A percentile compares a stretch with the other conserved stretches of the same genome.
These are phyloP conservation scores for Caranx ignobilis DNA, from an alignment of 2,113 vertebrate species.

Conservation along the genomic window DNA sequence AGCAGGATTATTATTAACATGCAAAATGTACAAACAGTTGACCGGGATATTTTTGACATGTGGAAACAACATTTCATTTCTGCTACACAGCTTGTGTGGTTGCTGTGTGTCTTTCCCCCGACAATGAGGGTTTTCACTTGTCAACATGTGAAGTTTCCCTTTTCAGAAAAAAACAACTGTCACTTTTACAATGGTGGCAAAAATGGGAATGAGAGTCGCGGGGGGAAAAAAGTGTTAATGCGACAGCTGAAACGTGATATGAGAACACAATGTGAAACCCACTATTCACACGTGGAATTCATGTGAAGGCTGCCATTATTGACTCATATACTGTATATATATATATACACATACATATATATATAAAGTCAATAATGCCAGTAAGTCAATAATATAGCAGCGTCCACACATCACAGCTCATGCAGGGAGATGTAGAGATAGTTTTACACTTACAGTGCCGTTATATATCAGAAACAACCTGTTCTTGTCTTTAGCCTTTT, in stretches of 20 bases:
- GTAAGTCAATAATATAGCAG: neutral
- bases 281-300: conserved; percentile 17
- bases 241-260: neutral
- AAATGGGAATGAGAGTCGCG: neutral
- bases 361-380: too few species aligned
- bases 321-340: neutral
- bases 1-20: neutral
- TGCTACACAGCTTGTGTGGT: neutral
- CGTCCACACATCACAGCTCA: conserved; percentile 65
- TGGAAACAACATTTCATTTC: neutral
- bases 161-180: neutral
- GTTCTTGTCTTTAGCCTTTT: neutral
- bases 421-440: conserved; percentile 46
- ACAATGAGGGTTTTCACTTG: conserved; percentile 6
- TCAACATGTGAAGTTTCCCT: conserved; percentile 15
- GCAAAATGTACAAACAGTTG: too few species aligned
- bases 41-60: neutral
- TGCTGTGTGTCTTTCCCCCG: neutral
- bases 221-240: neutral
- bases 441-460: conserved; percentile 7
- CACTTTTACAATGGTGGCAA: neutral
- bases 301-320: neutral
- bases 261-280: conserved; percentile 35
- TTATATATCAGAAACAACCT: neutral
- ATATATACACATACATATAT: too few species aligned